phyloP scores from a whole-genome alignment of 2,113 vertebrate genomes.

The Mormyrus lacerda region DNA sequence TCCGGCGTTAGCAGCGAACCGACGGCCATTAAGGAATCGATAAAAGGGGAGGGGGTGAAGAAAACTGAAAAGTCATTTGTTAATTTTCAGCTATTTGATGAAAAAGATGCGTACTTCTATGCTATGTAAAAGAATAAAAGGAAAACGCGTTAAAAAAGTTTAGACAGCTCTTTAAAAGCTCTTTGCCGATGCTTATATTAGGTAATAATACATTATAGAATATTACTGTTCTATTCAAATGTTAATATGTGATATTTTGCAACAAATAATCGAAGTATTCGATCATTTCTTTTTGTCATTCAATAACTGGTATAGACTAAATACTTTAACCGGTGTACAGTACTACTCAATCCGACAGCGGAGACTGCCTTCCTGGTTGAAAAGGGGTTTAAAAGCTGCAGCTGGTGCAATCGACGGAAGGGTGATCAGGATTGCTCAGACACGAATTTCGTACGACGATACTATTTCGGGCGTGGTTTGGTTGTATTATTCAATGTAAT shows the following conservation, averaged over 20 bases:
- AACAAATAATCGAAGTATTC: neutral
- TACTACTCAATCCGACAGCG: too few species aligned
- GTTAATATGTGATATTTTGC: neutral
- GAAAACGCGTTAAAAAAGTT: neutral
- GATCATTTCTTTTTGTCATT: neutral
- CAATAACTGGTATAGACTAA: neutral
- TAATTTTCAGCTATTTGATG: neutral
- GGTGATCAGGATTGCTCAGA: neutral
- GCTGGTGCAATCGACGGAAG: neutral
- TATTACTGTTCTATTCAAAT: neutral
- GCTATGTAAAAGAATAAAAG: neutral
- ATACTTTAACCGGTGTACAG: neutral
- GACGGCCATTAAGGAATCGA: neutral
- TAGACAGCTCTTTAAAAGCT: neutral
- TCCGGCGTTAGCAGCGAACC: neutral
- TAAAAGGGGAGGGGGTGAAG: neutral
- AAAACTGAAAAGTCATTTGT: neutral
- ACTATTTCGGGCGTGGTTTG: neutral
- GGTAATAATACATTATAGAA: neutral
- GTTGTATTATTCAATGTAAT: neutral
- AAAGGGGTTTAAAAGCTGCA: neutral
- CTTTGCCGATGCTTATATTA: neutral
- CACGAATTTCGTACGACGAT: neutral
- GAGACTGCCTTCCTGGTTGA: neutral
- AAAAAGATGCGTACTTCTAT: neutral